Evolutionary conservation across 1,140 invertebrate genomes (phyloP).

Genomic region (Lepidurus arcticus): DNA sequence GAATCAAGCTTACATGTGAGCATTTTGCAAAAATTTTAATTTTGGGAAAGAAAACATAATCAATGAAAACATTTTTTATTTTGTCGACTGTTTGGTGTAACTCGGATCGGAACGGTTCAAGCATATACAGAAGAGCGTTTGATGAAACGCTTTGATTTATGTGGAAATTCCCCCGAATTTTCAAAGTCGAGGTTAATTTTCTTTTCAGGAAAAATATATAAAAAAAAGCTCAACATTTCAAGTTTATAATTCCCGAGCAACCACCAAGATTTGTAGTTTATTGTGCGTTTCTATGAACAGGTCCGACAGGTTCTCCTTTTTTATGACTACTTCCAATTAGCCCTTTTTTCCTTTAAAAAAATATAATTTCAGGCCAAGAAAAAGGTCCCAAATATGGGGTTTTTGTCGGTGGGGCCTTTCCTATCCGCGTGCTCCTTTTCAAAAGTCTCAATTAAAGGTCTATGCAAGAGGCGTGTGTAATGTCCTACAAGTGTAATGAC

Average conservation of each 20-base stretch:
- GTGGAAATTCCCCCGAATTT: no score
- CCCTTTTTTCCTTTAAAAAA: background rate
- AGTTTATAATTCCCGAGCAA: background rate
- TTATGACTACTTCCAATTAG: constrained; percentile 19
- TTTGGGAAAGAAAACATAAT: no score
- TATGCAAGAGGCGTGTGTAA: background rate
- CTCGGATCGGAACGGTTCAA: no score
- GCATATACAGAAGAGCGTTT: no score
- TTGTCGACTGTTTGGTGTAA: no score
- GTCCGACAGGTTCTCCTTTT: constrained; percentile 3
- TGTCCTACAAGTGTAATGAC: constrained; percentile 5
- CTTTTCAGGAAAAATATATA: no score
- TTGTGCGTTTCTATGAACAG: constrained; percentile 9
- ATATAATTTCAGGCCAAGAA: background rate
- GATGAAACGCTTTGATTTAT: no score
- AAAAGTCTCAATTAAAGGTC: background rate
- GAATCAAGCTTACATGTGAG: no score
- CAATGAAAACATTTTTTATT: no score
- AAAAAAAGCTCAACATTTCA: background rate
- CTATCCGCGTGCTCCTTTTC: background rate
- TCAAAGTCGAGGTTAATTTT: no score
- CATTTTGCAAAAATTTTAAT: no score
- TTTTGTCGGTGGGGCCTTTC: background rate
- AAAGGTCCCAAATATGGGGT: background rate
- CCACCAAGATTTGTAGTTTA: background rate